These are phyloP conservation scores for Sphaeramia orbicularis DNA, from an alignment of 2,797 vertebrate genomes.

Conservation along the genomic window DNA sequence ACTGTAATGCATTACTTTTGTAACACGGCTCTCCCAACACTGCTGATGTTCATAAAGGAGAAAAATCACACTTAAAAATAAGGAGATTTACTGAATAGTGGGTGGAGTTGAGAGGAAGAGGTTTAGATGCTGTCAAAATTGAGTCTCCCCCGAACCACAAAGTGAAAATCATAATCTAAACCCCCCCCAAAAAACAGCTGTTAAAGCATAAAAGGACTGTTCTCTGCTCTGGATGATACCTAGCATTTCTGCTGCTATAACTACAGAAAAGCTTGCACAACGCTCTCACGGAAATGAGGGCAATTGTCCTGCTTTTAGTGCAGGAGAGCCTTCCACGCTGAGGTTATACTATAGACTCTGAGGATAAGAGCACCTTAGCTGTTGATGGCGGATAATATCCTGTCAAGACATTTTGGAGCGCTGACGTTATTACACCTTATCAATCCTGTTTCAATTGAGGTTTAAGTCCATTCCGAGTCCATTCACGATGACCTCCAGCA, in stretches of 20 bases:
- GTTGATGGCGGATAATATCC: neutral
- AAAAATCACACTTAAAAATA: constrained; percentile 4
- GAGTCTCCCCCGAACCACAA: neutral
- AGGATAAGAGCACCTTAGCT: neutral
- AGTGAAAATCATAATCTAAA: neutral
- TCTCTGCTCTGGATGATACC: neutral
- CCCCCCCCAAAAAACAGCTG: neutral
- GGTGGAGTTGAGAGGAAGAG: neutral
- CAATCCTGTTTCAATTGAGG: constrained; percentile 2
- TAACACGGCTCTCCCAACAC: too few relatives aligned
- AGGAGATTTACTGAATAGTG: neutral
- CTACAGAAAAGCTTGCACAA: neutral
- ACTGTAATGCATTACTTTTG: too few relatives aligned
- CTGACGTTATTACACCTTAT: constrained; percentile 9
- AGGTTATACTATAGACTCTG: neutral
- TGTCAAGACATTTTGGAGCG: constrained; percentile 10
- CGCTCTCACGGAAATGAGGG: neutral
- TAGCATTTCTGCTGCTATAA: neutral
- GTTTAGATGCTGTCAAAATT: constrained; percentile 1
- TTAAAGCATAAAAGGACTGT: constrained; percentile 3
- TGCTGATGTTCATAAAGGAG: too few relatives aligned
- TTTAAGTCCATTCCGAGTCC: constrained; percentile 3
- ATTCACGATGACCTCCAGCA: constrained; percentile 4
- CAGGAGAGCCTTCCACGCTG: neutral
- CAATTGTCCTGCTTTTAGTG: neutral